A percentile compares a stretch with the other conserved stretches of the same genome.
phyloP scores from a whole-genome alignment of 1,140 invertebrate genomes.

The Temnothorax curvispinosus region DNA sequence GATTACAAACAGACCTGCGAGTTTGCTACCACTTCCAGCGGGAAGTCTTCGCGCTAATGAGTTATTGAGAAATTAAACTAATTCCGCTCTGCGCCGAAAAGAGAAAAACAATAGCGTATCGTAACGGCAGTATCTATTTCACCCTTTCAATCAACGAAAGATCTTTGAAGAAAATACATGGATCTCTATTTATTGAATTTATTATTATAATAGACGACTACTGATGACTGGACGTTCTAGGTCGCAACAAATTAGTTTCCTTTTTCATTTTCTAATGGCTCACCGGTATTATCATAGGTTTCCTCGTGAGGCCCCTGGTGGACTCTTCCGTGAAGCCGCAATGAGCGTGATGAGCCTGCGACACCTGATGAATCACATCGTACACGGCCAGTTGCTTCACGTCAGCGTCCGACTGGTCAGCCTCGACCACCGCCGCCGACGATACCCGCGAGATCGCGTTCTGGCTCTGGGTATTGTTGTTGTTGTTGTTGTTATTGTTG shows the following conservation, averaged over 20 bases:
- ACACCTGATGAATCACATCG: constrained; percentile 95
- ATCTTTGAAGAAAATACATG: background rate
- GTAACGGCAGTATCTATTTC: background rate
- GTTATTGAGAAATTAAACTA: background rate
- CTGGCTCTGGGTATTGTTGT: constrained; percentile 79
- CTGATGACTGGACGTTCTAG: background rate
- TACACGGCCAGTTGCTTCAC: constrained; percentile 90
- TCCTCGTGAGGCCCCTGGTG: constrained; percentile 89
- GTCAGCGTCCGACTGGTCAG: constrained; percentile 85
- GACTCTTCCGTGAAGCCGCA: constrained; percentile 96
- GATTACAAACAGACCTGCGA: constrained; percentile 67
- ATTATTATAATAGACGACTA: background rate
- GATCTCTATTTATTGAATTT: background rate
- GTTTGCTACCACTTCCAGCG: constrained; percentile 74
- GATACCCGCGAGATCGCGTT: constrained; percentile 78
- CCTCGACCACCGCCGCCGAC: constrained; percentile 81
- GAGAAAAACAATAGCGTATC: background rate
- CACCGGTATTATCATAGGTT: constrained; percentile 91
- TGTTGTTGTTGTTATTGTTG: constrained; percentile 75
- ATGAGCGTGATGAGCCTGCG: constrained; percentile 95
- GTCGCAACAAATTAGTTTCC: background rate
- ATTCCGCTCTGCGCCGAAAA: background rate
- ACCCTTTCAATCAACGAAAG: background rate
- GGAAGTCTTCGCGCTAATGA: constrained; percentile 15
- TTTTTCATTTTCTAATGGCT: constrained; percentile 68